Evolutionary conservation across 2,113 vertebrate species (phyloP), one percentile per base, ranked within the genome.

Genomic region (Onychostoma macrolepis): DNA sequence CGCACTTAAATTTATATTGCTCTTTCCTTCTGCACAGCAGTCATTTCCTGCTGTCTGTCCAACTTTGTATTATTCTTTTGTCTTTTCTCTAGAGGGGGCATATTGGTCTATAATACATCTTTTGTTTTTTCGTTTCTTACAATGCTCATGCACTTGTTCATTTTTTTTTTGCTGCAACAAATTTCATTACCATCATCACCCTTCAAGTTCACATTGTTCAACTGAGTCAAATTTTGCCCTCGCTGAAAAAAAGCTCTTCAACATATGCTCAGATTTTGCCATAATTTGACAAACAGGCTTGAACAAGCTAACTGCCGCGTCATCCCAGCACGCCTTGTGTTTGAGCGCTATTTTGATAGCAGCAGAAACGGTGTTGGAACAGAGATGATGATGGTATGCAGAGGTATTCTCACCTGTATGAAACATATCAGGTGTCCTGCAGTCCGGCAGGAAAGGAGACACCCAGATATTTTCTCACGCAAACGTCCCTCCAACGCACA

Each of bases 381-480:
- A 24, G 63, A 53, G 80, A 48, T 24, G 41, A 24, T 28, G 48
- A 84, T 67, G 30, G 58, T 45, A 36, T 88, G 67, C 65, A 45
- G 41, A 74, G 10, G 4, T 6, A 80, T 67, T 21, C 48, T 86
- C 67, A 83, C 65, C 76, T 80, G 21, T 61, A 43, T 77, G 85
- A 71, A 86, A 53, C 71, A 12, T 88, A 85, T 90, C 85, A 17
- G 19, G 77, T 90, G 82, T 88, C 81, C 45, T 87, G 17, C 36
- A 61, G 69, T 50, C 81, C 56, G 28, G 36, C 41, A 72, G 71
- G 87, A 90, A 90, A 87, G 82, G 50, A 65, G 85, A 90, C 78
- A 88, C 87, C 87, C 53, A 53, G 50, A 15, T 75, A 26, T 61
- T 53, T 87, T 90, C 84, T 88, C 89, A 88, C 87, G 85, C 87